phyloP scores from a whole-genome alignment of 2,888 invertebrate genomes.

The Dicyrtomina minuta region DNA sequence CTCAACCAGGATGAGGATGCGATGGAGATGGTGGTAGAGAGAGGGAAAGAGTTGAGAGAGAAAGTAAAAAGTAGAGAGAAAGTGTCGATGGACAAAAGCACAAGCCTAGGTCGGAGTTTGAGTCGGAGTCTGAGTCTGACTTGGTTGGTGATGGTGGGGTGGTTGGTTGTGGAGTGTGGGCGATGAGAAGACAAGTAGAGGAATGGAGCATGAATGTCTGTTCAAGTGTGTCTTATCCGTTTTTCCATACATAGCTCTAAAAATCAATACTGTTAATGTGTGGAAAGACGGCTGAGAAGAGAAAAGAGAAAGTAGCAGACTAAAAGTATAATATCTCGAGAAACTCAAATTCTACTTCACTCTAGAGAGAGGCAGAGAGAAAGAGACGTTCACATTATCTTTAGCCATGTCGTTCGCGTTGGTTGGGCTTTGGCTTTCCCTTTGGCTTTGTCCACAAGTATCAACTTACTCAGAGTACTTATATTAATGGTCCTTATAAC shows the following conservation, averaged over 20 bases:
- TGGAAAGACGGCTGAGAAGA: slow-evolving; percentile 23
- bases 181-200: slow-evolving; percentile 20
- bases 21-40: not conserved
- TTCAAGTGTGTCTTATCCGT: slow-evolving; percentile 26
- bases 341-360: not conserved
- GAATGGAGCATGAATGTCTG: slow-evolving; percentile 20
- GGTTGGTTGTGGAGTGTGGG: slow-evolving; percentile 2
- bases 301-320: not conserved
- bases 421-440: too few relatives aligned
- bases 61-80: not conserved
- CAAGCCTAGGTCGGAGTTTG: not conserved
- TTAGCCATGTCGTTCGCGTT: too few relatives aligned
- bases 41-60: not conserved
- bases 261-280: slow-evolving; percentile 40
- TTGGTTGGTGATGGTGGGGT: too few relatives aligned
- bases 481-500: too few relatives aligned
- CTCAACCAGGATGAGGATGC: not conserved
- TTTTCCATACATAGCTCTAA: slow-evolving; percentile 11
- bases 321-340: not conserved
- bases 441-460: too few relatives aligned
- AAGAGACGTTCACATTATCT: too few relatives aligned
- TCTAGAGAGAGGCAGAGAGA: not conserved
- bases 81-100: slow-evolving; percentile 15
- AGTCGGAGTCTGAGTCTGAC: too few relatives aligned
- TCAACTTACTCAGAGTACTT: too few relatives aligned